Conservation (phyloP, 2,888 invertebrate genomes). For the Drosophila dives region DNA sequence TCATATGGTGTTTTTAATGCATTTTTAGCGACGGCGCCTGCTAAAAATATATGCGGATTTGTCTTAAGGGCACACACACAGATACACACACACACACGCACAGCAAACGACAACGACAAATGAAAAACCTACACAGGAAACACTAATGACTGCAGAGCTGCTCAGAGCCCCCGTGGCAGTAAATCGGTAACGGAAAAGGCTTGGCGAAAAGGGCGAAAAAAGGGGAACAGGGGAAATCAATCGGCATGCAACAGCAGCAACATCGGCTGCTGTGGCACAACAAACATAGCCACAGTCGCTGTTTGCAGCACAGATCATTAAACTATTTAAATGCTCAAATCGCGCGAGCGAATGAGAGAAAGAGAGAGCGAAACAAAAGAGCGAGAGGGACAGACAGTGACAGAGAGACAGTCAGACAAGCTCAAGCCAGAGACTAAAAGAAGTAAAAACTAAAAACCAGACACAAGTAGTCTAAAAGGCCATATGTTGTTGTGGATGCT, state of each 20-base stretch:
- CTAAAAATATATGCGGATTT: slow-evolving; percentile 65
- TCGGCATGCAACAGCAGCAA: slow-evolving; percentile 23
- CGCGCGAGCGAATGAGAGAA: neutral
- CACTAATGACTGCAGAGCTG: slow-evolving; percentile 70
- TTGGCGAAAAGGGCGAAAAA: slow-evolving; percentile 2
- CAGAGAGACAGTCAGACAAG: slow-evolving; percentile 11
- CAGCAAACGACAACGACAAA: slow-evolving; percentile 59
- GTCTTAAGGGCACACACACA: slow-evolving; percentile 18
- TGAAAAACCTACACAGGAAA: slow-evolving; percentile 78
- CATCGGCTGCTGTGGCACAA: slow-evolving; percentile 15
- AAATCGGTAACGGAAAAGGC: slow-evolving; percentile 47
- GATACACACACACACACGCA: slow-evolving; percentile 22
- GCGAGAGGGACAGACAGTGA: slow-evolving; percentile 20
- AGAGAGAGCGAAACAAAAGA: slow-evolving; percentile 1
- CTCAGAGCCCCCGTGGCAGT: slow-evolving; percentile 24
- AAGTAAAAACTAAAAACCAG: slow-evolving; percentile 42
- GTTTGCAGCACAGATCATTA: slow-evolving; percentile 73
- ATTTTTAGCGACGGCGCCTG: slow-evolving; percentile 44
- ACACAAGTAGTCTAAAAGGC: slow-evolving; percentile 57
- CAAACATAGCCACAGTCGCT: slow-evolving; percentile 11
- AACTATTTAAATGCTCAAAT: slow-evolving; percentile 74
- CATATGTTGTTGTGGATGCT: slow-evolving; percentile 67
- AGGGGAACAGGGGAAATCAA: slow-evolving; percentile 52
- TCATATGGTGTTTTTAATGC: slow-evolving; percentile 39
- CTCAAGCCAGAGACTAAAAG: slow-evolving; percentile 48